These are phyloP conservation scores for Typhlomys cinereus DNA, from an alignment of 2,113 vertebrate species.

Conservation along the genomic window DNA sequence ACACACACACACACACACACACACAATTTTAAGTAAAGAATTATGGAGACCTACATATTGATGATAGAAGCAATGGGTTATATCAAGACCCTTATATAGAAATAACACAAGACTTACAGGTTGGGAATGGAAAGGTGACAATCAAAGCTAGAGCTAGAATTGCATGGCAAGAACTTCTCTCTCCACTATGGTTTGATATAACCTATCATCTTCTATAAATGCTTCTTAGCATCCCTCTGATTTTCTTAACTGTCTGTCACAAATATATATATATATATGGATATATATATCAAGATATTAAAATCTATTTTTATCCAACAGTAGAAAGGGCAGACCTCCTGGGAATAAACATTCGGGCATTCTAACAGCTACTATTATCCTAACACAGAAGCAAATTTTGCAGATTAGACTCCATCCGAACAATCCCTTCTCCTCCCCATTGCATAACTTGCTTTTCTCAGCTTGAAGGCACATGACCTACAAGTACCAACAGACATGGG, in stretches of 20 bases:
- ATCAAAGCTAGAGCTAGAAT: no score
- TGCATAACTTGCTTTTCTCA: neutral
- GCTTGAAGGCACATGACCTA: neutral
- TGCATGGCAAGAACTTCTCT: neutral
- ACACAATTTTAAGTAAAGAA: no score
- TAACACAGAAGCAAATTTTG: neutral
- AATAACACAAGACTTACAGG: neutral
- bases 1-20: no score
- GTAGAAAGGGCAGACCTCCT: conserved; percentile 29
- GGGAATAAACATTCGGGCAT: neutral
- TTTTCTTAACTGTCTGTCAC: neutral
- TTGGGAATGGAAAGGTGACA: no score
- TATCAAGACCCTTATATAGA: neutral
- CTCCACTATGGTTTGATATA: neutral
- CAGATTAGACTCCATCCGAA: neutral
- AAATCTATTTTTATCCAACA: conserved; percentile 46
- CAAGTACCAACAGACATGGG: neutral
- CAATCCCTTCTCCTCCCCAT: neutral
- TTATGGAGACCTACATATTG: neutral
- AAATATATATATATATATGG: neutral
- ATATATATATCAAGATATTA: neutral
- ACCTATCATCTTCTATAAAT: neutral
- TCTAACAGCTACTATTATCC: neutral
- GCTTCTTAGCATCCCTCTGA: neutral
- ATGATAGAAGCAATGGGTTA: neutral